A percentile compares a stretch with the other conserved stretches of the same genome.
Conservation (phyloP, 2,113 vertebrate species). For the Aplodontia rufa region DNA sequence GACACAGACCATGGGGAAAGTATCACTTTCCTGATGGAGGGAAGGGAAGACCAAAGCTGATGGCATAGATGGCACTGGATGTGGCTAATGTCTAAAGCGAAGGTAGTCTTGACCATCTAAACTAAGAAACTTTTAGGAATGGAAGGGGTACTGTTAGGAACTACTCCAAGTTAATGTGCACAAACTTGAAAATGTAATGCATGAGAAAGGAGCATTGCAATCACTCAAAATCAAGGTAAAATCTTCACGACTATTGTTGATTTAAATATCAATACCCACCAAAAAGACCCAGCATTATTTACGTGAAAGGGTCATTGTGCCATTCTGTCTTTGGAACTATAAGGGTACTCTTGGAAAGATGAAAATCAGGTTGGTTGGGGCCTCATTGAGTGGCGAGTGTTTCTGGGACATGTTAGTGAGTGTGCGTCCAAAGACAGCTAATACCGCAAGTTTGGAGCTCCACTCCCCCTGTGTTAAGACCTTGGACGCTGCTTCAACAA, state of each 20-base stretch:
- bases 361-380: background rate
- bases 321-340: background rate
- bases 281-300: background rate
- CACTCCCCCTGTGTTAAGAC: background rate
- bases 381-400: background rate
- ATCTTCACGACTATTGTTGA: background rate
- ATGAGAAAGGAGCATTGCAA: background rate
- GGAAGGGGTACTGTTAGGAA: background rate
- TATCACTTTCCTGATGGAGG: background rate
- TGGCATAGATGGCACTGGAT: background rate
- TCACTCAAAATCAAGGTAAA: background rate
- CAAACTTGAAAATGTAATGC: background rate
- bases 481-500: background rate
- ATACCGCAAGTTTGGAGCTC: background rate
- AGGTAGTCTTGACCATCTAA: background rate
- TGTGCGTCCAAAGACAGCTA: background rate
- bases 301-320: background rate
- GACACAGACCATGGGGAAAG: background rate
- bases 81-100: background rate
- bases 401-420: background rate
- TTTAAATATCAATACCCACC: background rate
- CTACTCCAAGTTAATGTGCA: background rate
- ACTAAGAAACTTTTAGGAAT: background rate
- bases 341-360: background rate
- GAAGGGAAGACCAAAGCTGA: background rate